Base-by-base conservation (phyloP, 1,140 invertebrate genomes). In the Brachionus manjavacas region DNA sequence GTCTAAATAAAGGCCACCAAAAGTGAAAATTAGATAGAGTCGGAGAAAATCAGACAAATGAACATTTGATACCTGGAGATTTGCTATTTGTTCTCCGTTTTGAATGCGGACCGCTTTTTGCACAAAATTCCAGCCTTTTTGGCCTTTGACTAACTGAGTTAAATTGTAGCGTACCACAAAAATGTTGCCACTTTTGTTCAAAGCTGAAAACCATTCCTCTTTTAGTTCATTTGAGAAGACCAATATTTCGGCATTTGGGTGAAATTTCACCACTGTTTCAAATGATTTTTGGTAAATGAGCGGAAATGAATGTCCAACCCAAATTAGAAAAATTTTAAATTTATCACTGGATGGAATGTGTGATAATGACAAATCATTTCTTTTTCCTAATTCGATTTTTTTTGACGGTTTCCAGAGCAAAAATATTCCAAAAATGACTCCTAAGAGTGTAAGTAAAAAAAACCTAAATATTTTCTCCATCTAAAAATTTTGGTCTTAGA, bases 321-420 rank as follows among this genome's bases (percentile, higher is more conserved):
- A 72, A n/a, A 72, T 72, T 41, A 72, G 16, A 35, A 72, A 72
- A n/a, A 72, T 72, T 4, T 72, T 12, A 39, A 72, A 72, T 35
- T 20, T 35, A 4, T 72, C 68, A 41, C 3, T 7, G 8, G n/a
- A 39, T 6, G 68, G 68, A 35, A 4, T 8, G 41, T 72, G 35
- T n/a, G 68, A 55, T 8, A 55, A 16, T 20, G 4, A 1, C 4
- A 16, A 8, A 3, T 55, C n/a, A 20, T 20, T 55, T 55, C 3
- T 55, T 55, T 16, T 16, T 55, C 23, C 16, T 23, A 55, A 16
- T 55, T 55, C 16, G 0, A 55, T 55, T 16, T 55, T 20, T 6
- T 3, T 20, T 3, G n/a, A 20, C 1, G 52, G 52, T 55, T 55
- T 55, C 52, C 52, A 55, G 3, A 55, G 23, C 1, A 55, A 16